Percentiles rank a stretch among this genome's conserved stretches.
Conservation (phyloP, 2,113 vertebrate species). For the Rattus rattus region DNA sequence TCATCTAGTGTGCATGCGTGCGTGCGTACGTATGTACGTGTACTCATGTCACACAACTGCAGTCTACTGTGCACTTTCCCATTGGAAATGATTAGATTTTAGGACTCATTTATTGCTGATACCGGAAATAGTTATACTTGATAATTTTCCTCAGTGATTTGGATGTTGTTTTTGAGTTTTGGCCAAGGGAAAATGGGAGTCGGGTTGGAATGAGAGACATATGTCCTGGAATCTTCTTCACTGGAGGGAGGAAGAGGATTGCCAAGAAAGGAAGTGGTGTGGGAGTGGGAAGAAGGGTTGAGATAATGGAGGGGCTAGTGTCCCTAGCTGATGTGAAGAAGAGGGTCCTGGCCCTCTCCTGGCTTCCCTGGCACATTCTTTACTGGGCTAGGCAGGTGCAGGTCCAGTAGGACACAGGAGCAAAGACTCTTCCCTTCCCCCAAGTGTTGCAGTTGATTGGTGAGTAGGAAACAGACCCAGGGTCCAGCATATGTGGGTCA, state of each 20-base stretch:
- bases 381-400: rapidly evolving
- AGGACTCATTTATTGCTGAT: background rate
- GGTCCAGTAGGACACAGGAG: background rate
- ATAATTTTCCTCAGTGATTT: slow-evolving; percentile 32
- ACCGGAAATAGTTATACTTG: background rate
- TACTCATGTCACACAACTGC: too few species aligned
- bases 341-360: rapidly evolving
- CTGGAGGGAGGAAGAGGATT: background rate
- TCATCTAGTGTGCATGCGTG: background rate
- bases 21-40: too few species aligned
- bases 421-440: background rate
- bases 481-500: rapidly evolving
- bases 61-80: rapidly evolving
- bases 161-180: slow-evolving; percentile 33
- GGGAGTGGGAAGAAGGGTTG: background rate
- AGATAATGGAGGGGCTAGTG: rapidly evolving
- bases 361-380: rapidly evolving
- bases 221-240: background rate
- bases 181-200: slow-evolving; percentile 1
- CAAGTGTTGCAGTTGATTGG: background rate
- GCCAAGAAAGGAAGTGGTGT: background rate
- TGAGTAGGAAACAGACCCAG: rapidly evolving
- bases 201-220: background rate
- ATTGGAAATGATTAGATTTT: rapidly evolving
- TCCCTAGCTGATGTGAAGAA: rapidly evolving